A percentile compares a stretch with the other conserved stretches of the same genome.
phyloP scores from a whole-genome alignment of 2,113 vertebrate species.

The Menidia beryllina region DNA sequence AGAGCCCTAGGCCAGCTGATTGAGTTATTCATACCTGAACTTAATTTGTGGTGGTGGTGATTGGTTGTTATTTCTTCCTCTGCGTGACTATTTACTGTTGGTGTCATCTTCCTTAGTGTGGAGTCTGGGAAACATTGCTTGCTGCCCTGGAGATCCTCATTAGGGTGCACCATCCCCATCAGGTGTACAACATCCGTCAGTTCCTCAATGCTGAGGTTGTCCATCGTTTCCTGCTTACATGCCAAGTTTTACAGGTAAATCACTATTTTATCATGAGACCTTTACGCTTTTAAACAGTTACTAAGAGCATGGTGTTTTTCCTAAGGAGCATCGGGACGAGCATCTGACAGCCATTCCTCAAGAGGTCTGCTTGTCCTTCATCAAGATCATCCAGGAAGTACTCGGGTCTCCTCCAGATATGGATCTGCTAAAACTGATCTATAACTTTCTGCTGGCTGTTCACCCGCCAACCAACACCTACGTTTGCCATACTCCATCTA shows the following conservation, averaged over 20 bases:
- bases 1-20: too few species aligned
- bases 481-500: constrained; percentile 95
- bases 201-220: constrained; percentile 91
- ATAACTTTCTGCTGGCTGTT: constrained; percentile 96
- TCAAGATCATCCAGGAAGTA: constrained; percentile 98
- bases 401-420: constrained; percentile 96
- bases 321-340: constrained; percentile 94
- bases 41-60: too few species aligned
- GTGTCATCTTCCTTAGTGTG: constrained; percentile 78
- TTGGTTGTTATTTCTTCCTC: too few species aligned
- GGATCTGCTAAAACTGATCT: constrained; percentile 91
- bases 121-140: constrained; percentile 93
- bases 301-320: constrained; percentile 6
- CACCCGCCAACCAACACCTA: constrained; percentile 98
- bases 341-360: constrained; percentile 88
- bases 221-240: constrained; percentile 93
- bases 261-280: not conserved
- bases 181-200: constrained; percentile 94
- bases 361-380: constrained; percentile 94
- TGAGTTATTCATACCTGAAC: too few species aligned
- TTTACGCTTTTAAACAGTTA: not conserved
- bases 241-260: constrained; percentile 95
- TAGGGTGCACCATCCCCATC: constrained; percentile 90
- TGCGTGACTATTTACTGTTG: not conserved
- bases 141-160: constrained; percentile 92